Evolutionary conservation across 2,888 invertebrate genomes (phyloP), one percentile per base, ranked within the genome.

Genomic region (Rhagonycha fulva): DNA sequence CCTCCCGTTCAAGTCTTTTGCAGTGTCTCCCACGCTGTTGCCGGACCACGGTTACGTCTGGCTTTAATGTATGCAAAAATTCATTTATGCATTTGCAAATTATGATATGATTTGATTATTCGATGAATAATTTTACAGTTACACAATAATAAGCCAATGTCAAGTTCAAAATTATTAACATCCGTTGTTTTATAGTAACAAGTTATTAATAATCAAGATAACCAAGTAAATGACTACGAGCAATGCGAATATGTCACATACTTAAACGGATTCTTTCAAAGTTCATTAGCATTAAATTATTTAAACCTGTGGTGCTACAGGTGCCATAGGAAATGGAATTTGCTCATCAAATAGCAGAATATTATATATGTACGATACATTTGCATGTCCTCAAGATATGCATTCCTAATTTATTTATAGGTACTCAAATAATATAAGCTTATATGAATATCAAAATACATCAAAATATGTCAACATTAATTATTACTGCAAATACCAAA

Each of bases 41-140:
- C 72, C 77, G 77, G 76, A 74, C 73, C 75, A 62, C 74, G 68
- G 75, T 80, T 81, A 79, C 76, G 81, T 80, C 80, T 76, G 81
- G 77, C 78, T 26, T 66, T 71, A 78, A 78, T 77, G 74, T 78
- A 78, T 77, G 77, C 80, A 77, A 72, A 76, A 76, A 62, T 73
- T 60, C 67, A 72, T 78, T 78, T 78, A 79, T 80, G 81, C 82
- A 80, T 82, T 80, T 79, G 79, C 80, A 82, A 83, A 82, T 80
- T 81, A 78, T 80, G 79, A 82, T 80, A 81, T 84, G 82, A 47
- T 80, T 80, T 81, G 80, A 79, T 80, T 81, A 82, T 84, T 84
- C 83, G 85, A 85, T 83, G 82, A 83, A 80, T 79, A 83, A 80
- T 79, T 84, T 83, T 86, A 86, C 86, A 84, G 86, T 86, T 86